A percentile compares a stretch with the other conserved stretches of the same genome.
Evolutionary conservation across 1,140 invertebrate genomes (phyloP).

Genomic region (Drosophila takahashii): DNA sequence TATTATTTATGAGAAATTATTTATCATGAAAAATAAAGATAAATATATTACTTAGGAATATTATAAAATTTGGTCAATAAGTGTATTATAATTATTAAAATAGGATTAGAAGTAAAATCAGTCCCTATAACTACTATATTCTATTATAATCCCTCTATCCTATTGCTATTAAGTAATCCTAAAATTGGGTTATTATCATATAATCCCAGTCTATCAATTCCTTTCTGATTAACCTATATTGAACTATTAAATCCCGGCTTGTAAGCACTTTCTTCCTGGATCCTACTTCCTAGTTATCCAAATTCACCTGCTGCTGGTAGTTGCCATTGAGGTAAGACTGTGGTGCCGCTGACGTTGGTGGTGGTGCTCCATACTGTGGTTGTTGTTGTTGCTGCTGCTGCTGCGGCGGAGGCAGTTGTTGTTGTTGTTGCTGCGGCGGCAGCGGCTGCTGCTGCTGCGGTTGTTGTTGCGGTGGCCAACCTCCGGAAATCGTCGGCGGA

Average conservation of each 20-base stretch:
- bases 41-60: no score
- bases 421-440: slow-evolving; percentile 43
- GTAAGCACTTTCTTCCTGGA: background rate
- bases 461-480: slow-evolving; percentile 70
- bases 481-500: slow-evolving; percentile 55
- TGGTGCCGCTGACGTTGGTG: slow-evolving; percentile 49
- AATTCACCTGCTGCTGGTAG: slow-evolving; percentile 80
- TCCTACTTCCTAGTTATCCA: no score
- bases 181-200: no score
- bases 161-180: no score
- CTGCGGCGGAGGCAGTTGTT: slow-evolving; percentile 26
- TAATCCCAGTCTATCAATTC: no score
- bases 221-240: background rate
- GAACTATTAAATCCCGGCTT: background rate
- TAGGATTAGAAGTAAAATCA: no score
- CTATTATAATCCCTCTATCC: no score
- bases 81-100: no score
- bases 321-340: slow-evolving; percentile 76
- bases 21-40: no score
- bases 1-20: no score
- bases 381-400: slow-evolving; percentile 1
- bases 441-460: slow-evolving; percentile 41
- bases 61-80: no score
- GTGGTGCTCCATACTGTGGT: slow-evolving; percentile 66
- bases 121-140: no score